Conservation (phyloP, 2,113 vertebrate genomes). For the Indicator indicator region DNA sequence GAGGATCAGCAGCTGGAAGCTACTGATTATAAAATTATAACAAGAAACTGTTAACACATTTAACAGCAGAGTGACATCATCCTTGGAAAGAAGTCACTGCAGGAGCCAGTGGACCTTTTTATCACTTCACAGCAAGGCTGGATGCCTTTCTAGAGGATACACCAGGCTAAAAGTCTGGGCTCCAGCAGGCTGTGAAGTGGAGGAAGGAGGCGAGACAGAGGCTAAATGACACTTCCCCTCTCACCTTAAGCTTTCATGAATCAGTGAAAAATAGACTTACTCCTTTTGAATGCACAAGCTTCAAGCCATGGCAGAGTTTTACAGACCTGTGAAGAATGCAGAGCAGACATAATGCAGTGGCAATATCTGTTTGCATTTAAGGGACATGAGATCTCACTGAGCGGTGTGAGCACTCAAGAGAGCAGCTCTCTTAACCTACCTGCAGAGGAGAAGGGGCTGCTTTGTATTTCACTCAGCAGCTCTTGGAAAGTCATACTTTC, state of each 20-base stretch:
- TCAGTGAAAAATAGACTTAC: neutral
- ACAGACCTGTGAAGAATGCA: no score
- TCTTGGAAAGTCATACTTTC: no score
- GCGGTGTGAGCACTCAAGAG: neutral
- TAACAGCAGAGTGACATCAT: neutral
- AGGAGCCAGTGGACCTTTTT: neutral
- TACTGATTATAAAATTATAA: neutral
- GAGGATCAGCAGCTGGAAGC: neutral
- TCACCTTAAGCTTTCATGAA: neutral
- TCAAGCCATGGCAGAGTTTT: neutral
- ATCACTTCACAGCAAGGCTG: neutral
- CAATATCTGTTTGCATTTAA: neutral
- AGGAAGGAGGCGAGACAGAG: neutral
- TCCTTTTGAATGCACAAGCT: neutral
- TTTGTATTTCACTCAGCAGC: neutral
- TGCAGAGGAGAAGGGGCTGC: neutral
- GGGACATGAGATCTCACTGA: accelerated
- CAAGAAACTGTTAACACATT: neutral
- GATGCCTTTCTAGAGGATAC: neutral
- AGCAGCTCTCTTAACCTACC: neutral
- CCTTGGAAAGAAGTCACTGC: neutral
- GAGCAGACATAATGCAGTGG: neutral
- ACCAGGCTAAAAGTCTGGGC: neutral
- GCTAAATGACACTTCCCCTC: neutral
- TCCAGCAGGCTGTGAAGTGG: neutral